Evolutionary conservation across 2,113 vertebrate species (phyloP), one percentile per base, ranked within the genome.

Genomic region (Eurystomus gularis): DNA sequence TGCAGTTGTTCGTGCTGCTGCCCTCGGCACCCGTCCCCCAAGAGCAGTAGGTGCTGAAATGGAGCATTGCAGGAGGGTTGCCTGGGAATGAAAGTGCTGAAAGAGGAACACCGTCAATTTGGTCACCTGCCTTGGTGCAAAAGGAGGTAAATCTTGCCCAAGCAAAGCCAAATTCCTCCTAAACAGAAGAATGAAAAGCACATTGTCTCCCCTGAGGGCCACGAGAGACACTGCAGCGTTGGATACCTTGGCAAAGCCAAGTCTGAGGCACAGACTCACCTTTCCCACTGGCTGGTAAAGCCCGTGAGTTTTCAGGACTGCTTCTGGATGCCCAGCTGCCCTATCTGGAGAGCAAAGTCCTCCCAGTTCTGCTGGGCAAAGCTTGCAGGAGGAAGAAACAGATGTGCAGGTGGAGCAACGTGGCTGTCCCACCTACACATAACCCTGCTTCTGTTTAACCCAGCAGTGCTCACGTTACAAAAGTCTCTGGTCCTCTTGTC

Each of bases 381-480:
- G 29, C 8, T 5, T 7, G 31, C 55, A 11, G 49, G 31, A 55
- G 48, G 60, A 40, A 66, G 69, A 4, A 16, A 7, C 37, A 42
- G 73, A 8, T 1, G 39, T 2, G 61, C 28, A 26, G 49, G 62
- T 4, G 35, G 69, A 20, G 55, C 3, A 11, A 15, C 5, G 2
- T 3, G 49, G 54, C 40, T 4, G 29, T 70, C 55, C 55, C 51
- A 25, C 44, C 68, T 25, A 3, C 25, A 3, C 4, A 0, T 6
- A 5, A 18, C 46, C 31, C 58, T 4, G 0, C 21, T 75, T 40
- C 54, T 33, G 2, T 19, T 23, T 28, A n/a, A 20, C 58, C 42
- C 5, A 0, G 62, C 78, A 5, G 44, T 0, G 0, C 39, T 66
- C 64, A 3, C 9, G 0, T 8, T 5, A 42, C 81, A 49, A 13